phyloP scores from a whole-genome alignment of 1,140 invertebrate genomes.

The Hetaerina americana region DNA sequence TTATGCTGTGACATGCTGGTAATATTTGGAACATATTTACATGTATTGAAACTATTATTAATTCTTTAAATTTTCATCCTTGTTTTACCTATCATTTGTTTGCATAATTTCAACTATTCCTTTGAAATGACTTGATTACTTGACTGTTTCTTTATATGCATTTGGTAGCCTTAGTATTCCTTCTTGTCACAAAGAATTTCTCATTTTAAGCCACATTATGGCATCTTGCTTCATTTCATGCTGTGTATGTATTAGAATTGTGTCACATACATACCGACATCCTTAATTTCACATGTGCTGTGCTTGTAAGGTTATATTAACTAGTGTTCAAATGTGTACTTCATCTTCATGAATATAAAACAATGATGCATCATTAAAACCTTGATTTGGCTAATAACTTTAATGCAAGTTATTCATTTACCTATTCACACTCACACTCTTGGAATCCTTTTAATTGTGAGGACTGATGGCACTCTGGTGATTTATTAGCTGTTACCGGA shows the following conservation, averaged over 20 bases:
- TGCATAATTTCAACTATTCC: background rate
- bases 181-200: too few relatives aligned
- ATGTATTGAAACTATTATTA: too few relatives aligned
- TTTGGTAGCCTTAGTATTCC: too few relatives aligned
- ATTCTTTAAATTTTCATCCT: background rate
- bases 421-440: too few relatives aligned
- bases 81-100: background rate
- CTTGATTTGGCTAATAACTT: too few relatives aligned
- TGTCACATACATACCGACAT: background rate
- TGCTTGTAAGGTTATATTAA: background rate
- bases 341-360: background rate
- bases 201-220: background rate
- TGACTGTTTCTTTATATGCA: background rate
- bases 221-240: background rate
- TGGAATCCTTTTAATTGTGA: too few relatives aligned
- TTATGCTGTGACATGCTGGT: too few relatives aligned
- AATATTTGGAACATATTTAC: too few relatives aligned
- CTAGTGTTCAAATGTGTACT: background rate
- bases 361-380: background rate
- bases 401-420: too few relatives aligned
- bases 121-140: background rate
- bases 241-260: background rate
- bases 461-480: too few relatives aligned
- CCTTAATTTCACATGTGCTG: background rate
- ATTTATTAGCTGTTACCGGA: too few relatives aligned